Evolutionary conservation across 2,113 vertebrate species (phyloP), one percentile per base, ranked within the genome.

Genomic region (Hemichromis elongatus): DNA sequence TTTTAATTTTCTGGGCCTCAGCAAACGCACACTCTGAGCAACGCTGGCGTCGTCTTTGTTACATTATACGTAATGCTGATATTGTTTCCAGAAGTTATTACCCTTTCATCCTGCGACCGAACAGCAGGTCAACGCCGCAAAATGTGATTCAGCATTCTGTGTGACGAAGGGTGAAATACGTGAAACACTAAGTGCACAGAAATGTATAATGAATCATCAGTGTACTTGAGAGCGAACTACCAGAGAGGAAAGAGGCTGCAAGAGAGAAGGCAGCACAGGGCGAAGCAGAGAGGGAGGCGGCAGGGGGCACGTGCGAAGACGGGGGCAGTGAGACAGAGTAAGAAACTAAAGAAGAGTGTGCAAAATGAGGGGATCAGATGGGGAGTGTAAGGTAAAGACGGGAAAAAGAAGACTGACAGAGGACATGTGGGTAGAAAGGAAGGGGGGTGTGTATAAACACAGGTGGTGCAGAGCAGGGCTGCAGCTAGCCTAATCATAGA

Each of bases 171-270:
- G 40, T 75, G 42, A 50, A 75, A 75, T 75, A 50, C 37, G 63
- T 84, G 66, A 85, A 86, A 61, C 63, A 19, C 33, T 81, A 73
- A 85, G 77, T 86, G 81, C 81, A 81, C 42, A 56, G 54, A 79
- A 88, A 90, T 89, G 50, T 59, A 87, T 82, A 80, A 86, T 89
- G 81, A 88, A 86, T 87, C 83, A 92, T 88, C 80, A 30, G 42
- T 18, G 30, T 37, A 45, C 57, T 81, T 57, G 12, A 53, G 24
- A 54, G 37, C 28, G 24, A 40, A 47, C n/a, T 6, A 3, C 26
- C 12, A 55, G 42, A 50, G 10, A 82, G 53, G 18, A 84, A 24
- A 50, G 68, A 73, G 42, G 42, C 24, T 73, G 24, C 42, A 73
- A 47, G 68, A 57, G 55, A 66, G 57, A 57, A 77, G 47, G 52